Evolutionary conservation across 2,797 vertebrate species (phyloP).

Genomic region (Megaceryle alcyon): DNA sequence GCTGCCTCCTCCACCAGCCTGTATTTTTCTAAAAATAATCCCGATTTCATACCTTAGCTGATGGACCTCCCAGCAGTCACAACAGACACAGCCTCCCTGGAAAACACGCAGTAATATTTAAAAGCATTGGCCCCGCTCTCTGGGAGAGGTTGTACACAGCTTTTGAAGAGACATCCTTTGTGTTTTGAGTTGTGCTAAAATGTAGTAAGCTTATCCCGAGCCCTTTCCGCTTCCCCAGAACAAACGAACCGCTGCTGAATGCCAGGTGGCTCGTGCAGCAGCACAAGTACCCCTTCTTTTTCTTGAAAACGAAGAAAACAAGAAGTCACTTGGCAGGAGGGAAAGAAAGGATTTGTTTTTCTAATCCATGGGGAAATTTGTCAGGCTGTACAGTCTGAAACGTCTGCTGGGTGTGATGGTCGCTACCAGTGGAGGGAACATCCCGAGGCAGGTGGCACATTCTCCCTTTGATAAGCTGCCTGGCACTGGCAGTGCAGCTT

Average conservation of each 20-base stretch:
- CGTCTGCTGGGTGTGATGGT: fast-evolving
- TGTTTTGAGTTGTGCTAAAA: not conserved
- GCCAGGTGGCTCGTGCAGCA: not conserved
- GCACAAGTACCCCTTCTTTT: not conserved
- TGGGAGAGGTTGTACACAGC: not conserved
- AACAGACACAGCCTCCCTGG: not conserved
- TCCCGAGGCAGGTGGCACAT: not conserved
- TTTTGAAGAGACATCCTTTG: constrained; percentile 1
- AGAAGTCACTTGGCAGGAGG: not conserved
- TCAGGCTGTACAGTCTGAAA: not conserved
- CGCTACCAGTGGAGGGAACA: fast-evolving
- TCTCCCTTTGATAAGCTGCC: not conserved
- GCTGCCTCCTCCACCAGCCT: constrained; percentile 1
- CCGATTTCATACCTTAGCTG: constrained; percentile 54
- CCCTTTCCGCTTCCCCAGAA: not conserved
- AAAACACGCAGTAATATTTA: not conserved
- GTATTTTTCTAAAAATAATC: constrained; percentile 55
- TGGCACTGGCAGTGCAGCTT: not conserved
- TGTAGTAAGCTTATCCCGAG: fast-evolving
- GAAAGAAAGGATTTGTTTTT: not conserved
- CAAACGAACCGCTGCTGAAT: not conserved
- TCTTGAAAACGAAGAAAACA: not conserved
- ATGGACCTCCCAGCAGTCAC: constrained; percentile 14
- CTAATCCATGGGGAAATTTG: not conserved
- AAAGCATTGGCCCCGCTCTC: not conserved